Evolutionary conservation across 1,140 invertebrate genomes (phyloP), one percentile per base, ranked within the genome.

Genomic region (Eciton burchellii): DNA sequence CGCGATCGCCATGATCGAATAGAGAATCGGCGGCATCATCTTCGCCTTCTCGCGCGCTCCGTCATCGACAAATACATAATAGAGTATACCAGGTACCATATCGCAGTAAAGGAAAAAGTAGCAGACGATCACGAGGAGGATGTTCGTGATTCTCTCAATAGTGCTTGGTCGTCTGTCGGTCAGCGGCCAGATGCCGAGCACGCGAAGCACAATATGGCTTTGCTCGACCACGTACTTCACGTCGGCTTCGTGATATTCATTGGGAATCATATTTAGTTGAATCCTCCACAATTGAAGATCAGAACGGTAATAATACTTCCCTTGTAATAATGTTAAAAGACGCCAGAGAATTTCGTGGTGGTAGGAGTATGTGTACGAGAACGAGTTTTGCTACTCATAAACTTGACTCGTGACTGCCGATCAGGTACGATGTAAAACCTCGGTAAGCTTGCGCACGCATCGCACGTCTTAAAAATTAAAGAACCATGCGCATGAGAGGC

Each of bases 11-110:
- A 90, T 91, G 0, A 90, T n/a, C 43, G 85, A 83, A 62, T 91
- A 91, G 49, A 87, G 83, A 41, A 91, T 71, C 1, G 90, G 84
- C 47, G 88, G 89, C 3, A 91, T 83, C 63, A 88, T 77, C 59
- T 91, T 92, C 29, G 90, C 26, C 52, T 81, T 88, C 0, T 85
- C 66, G n/a, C 45, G 24, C 19, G 41, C 0, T 3, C 59, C 29
- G 1, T 41, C 4, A 1, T 82, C 52, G 8, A 56, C 4, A 14
- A 82, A 12, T 8, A n/a, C 4, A 16, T 76, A 62, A 45, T 68
- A 68, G 3, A 82, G 41, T 19, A 66, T 4, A 12, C 71, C 72
- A 16, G 81, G 71, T 35, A 82, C 24, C n/a, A 76, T 41, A n/a
- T 65, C 47, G 16, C 62, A 76, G 16, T 71, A 16, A 1, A 76